Conservation (phyloP, 2,113 vertebrate species). For the Baryphthengus martii region DNA sequence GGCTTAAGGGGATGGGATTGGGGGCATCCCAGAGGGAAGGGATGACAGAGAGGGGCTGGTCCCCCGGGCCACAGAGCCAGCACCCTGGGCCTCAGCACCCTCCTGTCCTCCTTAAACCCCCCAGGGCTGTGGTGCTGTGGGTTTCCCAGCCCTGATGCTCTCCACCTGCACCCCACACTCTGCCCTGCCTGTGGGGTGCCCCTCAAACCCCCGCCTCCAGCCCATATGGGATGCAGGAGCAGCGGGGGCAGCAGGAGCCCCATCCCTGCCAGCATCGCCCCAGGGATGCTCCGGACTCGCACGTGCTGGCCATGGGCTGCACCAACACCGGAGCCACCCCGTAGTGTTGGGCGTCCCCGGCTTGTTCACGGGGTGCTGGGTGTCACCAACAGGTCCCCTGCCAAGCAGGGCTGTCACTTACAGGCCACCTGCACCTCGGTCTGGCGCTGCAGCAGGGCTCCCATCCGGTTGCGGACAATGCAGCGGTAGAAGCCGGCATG, state of each 20-base stretch:
- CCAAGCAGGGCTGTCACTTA: slow-evolving; percentile 73
- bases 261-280: not conserved
- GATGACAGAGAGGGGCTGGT: not conserved
- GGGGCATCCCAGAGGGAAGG: not conserved
- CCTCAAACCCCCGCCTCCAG: not conserved
- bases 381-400: accelerated
- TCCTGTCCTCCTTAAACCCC: not conserved
- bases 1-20: not conserved
- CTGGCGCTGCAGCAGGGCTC: slow-evolving; percentile 91
- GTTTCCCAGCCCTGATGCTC: not conserved
- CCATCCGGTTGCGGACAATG: slow-evolving; percentile 93
- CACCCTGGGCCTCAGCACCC: not conserved
- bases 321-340: accelerated
- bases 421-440: slow-evolving; percentile 97
- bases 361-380: accelerated
- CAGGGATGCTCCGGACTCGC: accelerated
- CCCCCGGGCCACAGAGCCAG: not conserved
- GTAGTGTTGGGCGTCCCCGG: accelerated
- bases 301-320: accelerated
- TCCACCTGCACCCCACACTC: not conserved
- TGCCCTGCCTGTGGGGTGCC: not conserved
- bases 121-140: not conserved
- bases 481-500: slow-evolving; percentile 96
- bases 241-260: not conserved
- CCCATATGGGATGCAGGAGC: not conserved